Base-by-base conservation (phyloP, 2,113 vertebrate species). In the Neomonachus schauinslandi region DNA sequence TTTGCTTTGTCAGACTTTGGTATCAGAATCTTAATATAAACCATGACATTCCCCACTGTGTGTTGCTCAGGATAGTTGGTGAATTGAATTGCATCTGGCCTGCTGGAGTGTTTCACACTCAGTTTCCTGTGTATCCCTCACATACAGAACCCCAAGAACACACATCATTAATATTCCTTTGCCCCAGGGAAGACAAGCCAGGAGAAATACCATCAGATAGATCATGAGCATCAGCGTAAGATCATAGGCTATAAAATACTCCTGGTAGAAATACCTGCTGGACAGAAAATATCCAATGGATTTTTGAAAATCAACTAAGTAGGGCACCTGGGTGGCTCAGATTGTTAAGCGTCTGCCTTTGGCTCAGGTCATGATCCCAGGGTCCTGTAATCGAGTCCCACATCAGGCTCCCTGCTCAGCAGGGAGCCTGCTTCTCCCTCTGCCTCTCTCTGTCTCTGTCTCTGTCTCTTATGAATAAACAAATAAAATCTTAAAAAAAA, bases 281-380 rank as follows among this genome's bases (percentile, higher is more conserved):
- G 74, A 71, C 7, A 59, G 46, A 93, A 95, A 77, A 88, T 67
- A 72, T 26, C 63, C 39, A 83, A 36, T 7, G 49, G 22, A 63
- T 46, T 92, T 95, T 96, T 83, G 31, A 61, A 93, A 93, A 76
- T 88, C 69, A 49, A 36, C 59, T 90, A 67, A 79, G 65, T 85
- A n/a, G 65, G 15, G 65, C 31, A 7, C 65, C 31, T 67, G 65
- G 16, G 33, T 67, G 65, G 65, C 65, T 67, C 65, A 67, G 65
- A n/a, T 1, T 0, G 16, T n/a, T 18, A 15, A 67, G 65, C 3
- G 1, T 67, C 65, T 67, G 65, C 33, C 65, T 67, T 67, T 1
- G 2, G 63, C 63, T 65, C 28, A 67, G 31, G 16, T 67, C 33
- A 9, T 67, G 65, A 65, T 65, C 61, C 13, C 13, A 65, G 61